Base-by-base conservation (phyloP, 2,113 vertebrate genomes). In the Seriola rivoliana region DNA sequence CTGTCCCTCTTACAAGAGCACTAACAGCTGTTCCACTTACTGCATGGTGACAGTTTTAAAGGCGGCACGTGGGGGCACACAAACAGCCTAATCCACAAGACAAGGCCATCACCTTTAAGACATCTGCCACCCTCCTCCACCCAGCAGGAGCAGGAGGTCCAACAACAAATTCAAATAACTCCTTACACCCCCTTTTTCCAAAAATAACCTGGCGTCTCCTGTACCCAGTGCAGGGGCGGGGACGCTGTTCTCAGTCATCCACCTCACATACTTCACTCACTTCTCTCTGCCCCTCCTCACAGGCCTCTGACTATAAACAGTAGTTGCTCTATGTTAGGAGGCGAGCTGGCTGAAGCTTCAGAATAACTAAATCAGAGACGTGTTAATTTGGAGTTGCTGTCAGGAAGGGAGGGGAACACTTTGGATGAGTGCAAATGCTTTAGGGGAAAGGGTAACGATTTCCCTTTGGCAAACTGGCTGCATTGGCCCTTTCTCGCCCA, bases 161-260 rank as follows among this genome's bases (percentile, higher is more conserved):
- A 68, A 80, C 70, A 81, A 83, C 72, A 84, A 71, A 89, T 86
- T 79, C 67, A 87, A 85, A 89, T 89, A 92, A 86, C 87, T 88
- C 75, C 54, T 29, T 69, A 84, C 90, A 78, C 78, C 87, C 78
- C 55, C 40, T n/a, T 71, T 59, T 74, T 85, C 93, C 74, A 86
- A 94, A 93, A 91, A 94, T 94, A 95, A 90, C 85, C 87, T 52
- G 55, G 55, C 48, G 63, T 88, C 89, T 90, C 85, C 75, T 46
- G 67, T 76, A 78, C 60, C 68, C 57, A 12, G 42, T 23, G 40
- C 77, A 72, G 71, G 82, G 88, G 86, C 11, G 58, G 52, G 80
- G 83, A 75, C 38, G 36, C 32, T 3, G 50, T 70, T 50, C 84
- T 68, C 74, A 79, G 70, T 63, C 64, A 67, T 85, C 85, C 81